These are phyloP conservation scores for Littorina saxatilis DNA, from an alignment of 1,140 invertebrate genomes.

Conservation along the genomic window DNA sequence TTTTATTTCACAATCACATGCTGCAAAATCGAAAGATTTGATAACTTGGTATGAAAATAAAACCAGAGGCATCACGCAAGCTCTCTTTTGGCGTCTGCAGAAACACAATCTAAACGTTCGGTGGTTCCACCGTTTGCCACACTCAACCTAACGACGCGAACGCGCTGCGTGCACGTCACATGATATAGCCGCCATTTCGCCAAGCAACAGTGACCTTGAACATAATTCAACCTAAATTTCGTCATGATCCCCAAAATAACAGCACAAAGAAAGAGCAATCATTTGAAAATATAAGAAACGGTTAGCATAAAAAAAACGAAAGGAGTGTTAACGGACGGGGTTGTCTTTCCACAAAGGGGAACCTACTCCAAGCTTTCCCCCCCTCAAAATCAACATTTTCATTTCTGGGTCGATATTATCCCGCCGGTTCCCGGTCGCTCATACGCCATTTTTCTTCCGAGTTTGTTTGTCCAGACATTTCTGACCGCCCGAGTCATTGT, in stretches of 20 bases:
- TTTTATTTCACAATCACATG: too few relatives aligned
- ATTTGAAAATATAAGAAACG: too few relatives aligned
- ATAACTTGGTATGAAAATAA: too few relatives aligned
- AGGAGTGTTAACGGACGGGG: slow-evolving; percentile 4
- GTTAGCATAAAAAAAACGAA: slow-evolving; percentile 26
- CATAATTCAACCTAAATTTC: slow-evolving; percentile 23
- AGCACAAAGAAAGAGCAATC: not conserved
- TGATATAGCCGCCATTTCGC: slow-evolving; percentile 24
- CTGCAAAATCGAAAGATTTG: too few relatives aligned
- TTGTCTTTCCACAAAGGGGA: slow-evolving; percentile 40
- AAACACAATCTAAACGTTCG: too few relatives aligned
- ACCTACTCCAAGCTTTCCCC: slow-evolving; percentile 37
- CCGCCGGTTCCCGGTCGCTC: slow-evolving; percentile 37
- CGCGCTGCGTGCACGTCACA: slow-evolving; percentile 32
- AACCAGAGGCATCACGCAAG: too few relatives aligned
- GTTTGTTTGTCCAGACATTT: slow-evolving; percentile 9
- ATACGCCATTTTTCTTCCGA: slow-evolving; percentile 35
- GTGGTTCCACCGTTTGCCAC: not conserved
- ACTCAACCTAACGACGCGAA: not conserved
- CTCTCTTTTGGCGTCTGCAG: too few relatives aligned
- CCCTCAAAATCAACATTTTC: slow-evolving; percentile 13
- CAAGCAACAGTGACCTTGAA: slow-evolving; percentile 31
- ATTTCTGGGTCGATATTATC: slow-evolving; percentile 37
- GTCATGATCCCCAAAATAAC: too few relatives aligned
- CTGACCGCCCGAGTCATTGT: not conserved